Conservation (phyloP, 2,797 vertebrate genomes). For the Tachyglossus aculeatus region DNA sequence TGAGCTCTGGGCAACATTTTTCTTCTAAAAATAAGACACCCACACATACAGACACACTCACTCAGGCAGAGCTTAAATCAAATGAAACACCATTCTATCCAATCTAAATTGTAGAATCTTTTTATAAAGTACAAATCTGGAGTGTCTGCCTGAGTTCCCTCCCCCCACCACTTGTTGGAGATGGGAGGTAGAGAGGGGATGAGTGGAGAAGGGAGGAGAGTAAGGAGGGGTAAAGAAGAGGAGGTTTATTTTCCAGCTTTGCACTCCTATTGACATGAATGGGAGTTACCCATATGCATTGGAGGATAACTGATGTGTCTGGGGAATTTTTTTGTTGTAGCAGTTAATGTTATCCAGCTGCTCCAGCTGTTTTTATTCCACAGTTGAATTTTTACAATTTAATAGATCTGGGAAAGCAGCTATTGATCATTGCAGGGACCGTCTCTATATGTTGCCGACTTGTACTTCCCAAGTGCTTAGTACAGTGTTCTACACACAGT, state of each 20-base stretch:
- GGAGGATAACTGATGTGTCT: constrained; percentile 48
- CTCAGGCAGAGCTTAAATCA: constrained; percentile 44
- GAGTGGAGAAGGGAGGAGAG: neutral
- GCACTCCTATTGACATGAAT: constrained; percentile 21
- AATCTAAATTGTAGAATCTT: constrained; percentile 18
- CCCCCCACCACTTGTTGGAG: constrained; percentile 14
- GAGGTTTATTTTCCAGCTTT: constrained; percentile 5
- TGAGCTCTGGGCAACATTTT: constrained; percentile 47
- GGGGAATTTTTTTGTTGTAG: constrained; percentile 54
- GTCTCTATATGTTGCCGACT: too few species aligned
- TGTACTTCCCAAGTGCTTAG: too few species aligned
- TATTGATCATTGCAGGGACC: constrained; percentile 21
- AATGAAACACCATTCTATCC: constrained; percentile 47
- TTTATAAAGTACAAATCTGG: constrained; percentile 18
- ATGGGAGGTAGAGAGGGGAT: neutral
- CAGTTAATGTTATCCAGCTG: constrained; percentile 59
- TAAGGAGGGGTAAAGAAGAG: neutral
- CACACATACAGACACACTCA: constrained; percentile 46
- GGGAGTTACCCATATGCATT: constrained; percentile 34
- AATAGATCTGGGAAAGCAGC: constrained; percentile 45
- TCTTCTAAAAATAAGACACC: constrained; percentile 54
- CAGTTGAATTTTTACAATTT: constrained; percentile 61
- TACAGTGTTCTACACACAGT: too few species aligned
- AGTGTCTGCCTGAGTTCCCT: constrained; percentile 18
- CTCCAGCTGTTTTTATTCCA: constrained; percentile 60